Evolutionary conservation across 2,113 vertebrate species (phyloP), one percentile per base, ranked within the genome.

Genomic region (Pelobates fuscus): DNA sequence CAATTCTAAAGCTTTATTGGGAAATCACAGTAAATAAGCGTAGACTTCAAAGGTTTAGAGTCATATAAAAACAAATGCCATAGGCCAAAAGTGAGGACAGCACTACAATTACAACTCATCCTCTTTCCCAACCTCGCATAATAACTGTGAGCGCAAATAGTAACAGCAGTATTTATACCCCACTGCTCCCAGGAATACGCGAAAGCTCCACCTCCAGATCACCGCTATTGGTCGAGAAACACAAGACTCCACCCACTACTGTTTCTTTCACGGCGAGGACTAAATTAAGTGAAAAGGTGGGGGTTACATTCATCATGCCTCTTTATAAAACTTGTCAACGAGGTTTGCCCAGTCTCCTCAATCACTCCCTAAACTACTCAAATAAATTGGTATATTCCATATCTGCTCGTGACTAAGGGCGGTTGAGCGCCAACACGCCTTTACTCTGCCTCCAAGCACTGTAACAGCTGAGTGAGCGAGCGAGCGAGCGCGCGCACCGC

Each of bases 81-180:
- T n/a, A n/a, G n/a, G n/a, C n/a, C n/a, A n/a, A n/a, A n/a, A n/a
- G n/a, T n/a, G n/a, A n/a, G n/a, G n/a, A 41, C 14, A 8, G 37
- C 37, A 41, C 37, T 8, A 41, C 37, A 41, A 41, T 8, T 2
- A 41, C 7, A 41, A 41, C 1, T 12, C 37, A 12, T 41, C 37
- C 23, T 1, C 14, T 23, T 8, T 23, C 32, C 5, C 3, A 11
- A 25, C 63, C 46, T n/a, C 17, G 2, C 1, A n/a, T 5, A 29
- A 8, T 14, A 21, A 10, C 25, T 18, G 32, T 5, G 15, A 46
- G 63, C 63, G 29, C 54, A 75, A 75, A 75, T 75, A 75, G 72
- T 30, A 75, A 27, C 72, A 32, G 12, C 7, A 7, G 2, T 37
- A 55, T 75, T 75, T 75, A 75, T 75, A 75, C 24, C 72, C 52